Evolutionary conservation across 2,888 invertebrate genomes (phyloP).

Genomic region (Laspeyria flexula): DNA sequence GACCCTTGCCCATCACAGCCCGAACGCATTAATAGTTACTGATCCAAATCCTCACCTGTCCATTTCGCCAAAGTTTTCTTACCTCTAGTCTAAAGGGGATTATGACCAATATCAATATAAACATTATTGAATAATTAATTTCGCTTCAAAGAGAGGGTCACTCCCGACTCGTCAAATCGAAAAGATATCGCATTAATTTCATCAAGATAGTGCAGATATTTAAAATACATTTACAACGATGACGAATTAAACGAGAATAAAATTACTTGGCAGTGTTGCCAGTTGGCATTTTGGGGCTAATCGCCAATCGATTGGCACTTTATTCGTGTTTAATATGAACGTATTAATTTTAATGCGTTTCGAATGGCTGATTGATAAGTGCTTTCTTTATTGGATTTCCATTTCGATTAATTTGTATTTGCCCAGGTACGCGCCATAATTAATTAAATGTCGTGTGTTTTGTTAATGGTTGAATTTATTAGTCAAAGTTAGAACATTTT

Average conservation of each 20-base stretch:
- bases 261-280: conserved; percentile 17
- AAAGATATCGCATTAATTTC: not conserved
- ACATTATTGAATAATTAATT: no score
- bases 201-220: not conserved
- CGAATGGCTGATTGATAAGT: conserved; percentile 13
- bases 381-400: conserved; percentile 9
- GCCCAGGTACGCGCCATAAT: not conserved
- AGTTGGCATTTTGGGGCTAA: conserved; percentile 14
- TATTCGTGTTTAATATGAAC: conserved; percentile 19
- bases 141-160: no score
- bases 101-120: no score
- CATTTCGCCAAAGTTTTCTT: no score
- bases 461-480: not conserved
- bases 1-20: no score
- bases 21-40: no score
- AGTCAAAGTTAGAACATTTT: no score
- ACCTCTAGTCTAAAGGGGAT: no score
- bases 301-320: conserved; percentile 21
- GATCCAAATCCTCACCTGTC: no score
- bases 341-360: conserved; percentile 18
- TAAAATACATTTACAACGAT: not conserved
- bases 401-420: conserved; percentile 1
- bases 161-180: no score
- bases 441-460: not conserved
- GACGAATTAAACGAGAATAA: conserved; percentile 11